Conservation (phyloP, 1,140 invertebrate species). For the Ruditapes philippinarum region DNA sequence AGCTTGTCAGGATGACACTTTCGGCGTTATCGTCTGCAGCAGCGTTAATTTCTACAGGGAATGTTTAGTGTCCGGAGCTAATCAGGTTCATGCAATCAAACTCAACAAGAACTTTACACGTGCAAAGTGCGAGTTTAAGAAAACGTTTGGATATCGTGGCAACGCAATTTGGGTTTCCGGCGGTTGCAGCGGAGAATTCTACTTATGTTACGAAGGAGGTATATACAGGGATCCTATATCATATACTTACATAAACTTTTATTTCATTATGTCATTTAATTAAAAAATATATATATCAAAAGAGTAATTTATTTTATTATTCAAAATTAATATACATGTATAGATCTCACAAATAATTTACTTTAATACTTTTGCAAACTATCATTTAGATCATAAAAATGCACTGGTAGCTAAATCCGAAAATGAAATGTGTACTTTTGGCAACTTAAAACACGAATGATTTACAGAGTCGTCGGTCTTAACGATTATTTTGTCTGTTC, state of each 20-base stretch:
- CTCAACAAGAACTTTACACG: slow-evolving; percentile 24
- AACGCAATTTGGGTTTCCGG: slow-evolving; percentile 51
- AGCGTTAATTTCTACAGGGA: slow-evolving; percentile 58
- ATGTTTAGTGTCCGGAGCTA: slow-evolving; percentile 40
- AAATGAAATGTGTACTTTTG: no score
- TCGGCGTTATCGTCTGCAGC: not conserved
- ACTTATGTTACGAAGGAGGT: slow-evolving; percentile 55
- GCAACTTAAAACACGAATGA: no score
- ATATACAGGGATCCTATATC: no score
- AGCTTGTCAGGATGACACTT: slow-evolving; percentile 4
- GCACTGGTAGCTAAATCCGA: no score
- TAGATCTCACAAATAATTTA: no score
- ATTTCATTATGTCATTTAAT: not conserved
- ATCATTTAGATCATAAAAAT: no score
- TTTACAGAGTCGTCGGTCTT: no score
- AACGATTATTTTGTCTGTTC: no score
- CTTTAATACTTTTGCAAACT: no score
- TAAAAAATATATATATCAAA: not conserved
- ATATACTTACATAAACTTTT: no score
- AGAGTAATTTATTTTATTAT: not conserved
- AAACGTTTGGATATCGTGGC: slow-evolving; percentile 45
- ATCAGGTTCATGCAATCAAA: slow-evolving; percentile 33
- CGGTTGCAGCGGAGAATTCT: slow-evolving; percentile 45
- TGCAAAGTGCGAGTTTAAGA: slow-evolving; percentile 25
- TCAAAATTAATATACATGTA: not conserved